A percentile compares a stretch with the other conserved stretches of the same genome.
These are phyloP conservation scores for Epinephelus coioides DNA, from an alignment of 2,797 vertebrate species.

Conservation along the genomic window DNA sequence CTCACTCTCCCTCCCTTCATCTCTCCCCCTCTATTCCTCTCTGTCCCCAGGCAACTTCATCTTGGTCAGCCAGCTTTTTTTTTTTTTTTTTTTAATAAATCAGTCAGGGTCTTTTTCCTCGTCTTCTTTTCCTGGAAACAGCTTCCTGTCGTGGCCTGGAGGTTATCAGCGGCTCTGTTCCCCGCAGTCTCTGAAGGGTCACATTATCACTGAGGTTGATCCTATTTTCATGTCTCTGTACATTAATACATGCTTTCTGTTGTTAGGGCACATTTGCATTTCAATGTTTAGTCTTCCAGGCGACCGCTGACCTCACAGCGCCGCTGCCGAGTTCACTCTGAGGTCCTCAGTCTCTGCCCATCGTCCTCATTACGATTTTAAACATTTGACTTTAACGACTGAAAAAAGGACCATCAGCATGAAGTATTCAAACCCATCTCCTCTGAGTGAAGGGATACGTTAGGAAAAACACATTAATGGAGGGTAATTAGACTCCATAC, in stretches of 20 bases:
- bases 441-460: too few species aligned
- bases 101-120: constrained; percentile 4
- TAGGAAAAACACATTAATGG: not conserved
- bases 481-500: not conserved
- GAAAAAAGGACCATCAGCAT: too few species aligned
- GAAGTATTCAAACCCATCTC: not conserved
- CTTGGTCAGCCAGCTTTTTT: constrained; percentile 45
- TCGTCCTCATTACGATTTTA: not conserved
- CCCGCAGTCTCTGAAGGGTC: constrained; percentile 21
- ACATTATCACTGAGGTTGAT: constrained; percentile 8
- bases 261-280: constrained; percentile 26
- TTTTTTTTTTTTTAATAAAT: constrained; percentile 34
- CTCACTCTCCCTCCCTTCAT: constrained; percentile 64
- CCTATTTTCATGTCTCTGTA: constrained; percentile 29
- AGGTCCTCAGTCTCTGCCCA: not conserved
- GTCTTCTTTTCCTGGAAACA: constrained; percentile 22
- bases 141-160: constrained; percentile 15
- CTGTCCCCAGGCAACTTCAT: constrained; percentile 63
- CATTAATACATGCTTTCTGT: constrained; percentile 16
- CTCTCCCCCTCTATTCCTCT: constrained; percentile 48
- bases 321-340: not conserved
- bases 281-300: not conserved
- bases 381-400: not conserved
- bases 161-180: constrained; percentile 49
- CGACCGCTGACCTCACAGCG: constrained; percentile 14